Percentiles rank a stretch among this genome's conserved stretches.
phyloP scores from a whole-genome alignment of 2,113 vertebrate genomes.

The Origma solitaria region DNA sequence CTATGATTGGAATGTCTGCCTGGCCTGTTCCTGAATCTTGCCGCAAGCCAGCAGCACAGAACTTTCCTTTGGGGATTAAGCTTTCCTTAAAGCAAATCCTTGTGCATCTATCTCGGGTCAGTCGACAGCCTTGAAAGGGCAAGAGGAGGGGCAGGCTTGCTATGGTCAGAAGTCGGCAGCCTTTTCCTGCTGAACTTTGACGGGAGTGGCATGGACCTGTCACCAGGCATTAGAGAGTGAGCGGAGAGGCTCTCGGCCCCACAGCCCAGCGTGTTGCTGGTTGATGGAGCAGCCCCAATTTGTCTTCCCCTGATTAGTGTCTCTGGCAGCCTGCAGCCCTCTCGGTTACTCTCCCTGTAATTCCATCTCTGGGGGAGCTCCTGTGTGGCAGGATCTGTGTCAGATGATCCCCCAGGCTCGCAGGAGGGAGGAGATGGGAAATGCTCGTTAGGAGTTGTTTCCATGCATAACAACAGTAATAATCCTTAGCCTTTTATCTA shows the following conservation, averaged over 20 bases:
- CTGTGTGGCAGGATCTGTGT: conserved; percentile 34
- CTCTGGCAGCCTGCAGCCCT: not conserved
- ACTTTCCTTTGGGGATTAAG: not conserved
- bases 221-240: not conserved
- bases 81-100: not conserved
- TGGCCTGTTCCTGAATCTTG: not conserved
- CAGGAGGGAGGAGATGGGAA: conserved; percentile 17
- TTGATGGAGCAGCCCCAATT: not conserved
- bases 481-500: conserved; percentile 55
- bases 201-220: not conserved
- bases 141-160: not conserved
- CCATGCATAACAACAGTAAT: conserved; percentile 45
- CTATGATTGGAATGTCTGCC: not conserved
- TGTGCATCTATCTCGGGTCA: not conserved
- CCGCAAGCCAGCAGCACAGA: not conserved
- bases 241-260: not conserved
- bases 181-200: not conserved
- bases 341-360: not conserved
- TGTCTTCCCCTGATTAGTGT: not conserved
- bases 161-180: not conserved
- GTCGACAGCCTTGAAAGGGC: not conserved
- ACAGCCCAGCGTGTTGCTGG: accelerated
- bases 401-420: conserved; percentile 12
- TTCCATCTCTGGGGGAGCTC: conserved; percentile 42
- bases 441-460: conserved; percentile 20